These are phyloP conservation scores for Notarius lentiginosus DNA, from an alignment of 2,113 vertebrate species.

Conservation along the genomic window DNA sequence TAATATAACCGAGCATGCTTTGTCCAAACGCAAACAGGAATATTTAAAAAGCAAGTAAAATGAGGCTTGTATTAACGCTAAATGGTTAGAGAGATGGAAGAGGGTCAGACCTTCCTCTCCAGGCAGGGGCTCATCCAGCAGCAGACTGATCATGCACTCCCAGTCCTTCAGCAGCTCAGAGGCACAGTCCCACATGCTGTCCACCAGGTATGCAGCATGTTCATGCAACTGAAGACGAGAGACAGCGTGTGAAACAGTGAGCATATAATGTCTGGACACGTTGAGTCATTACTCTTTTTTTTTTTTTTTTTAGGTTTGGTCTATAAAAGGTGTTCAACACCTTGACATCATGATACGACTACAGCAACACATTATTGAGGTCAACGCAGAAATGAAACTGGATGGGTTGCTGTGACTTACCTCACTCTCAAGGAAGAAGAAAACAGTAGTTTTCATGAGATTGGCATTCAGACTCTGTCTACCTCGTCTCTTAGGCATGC, in stretches of 20 bases:
- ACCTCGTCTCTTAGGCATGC: slow-evolving; percentile 87
- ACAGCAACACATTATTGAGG: neutral
- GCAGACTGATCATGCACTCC: slow-evolving; percentile 99
- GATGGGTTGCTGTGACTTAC: slow-evolving; percentile 61
- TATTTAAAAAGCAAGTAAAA: neutral
- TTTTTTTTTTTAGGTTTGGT: neutral
- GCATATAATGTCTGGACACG: neutral
- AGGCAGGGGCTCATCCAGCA: slow-evolving; percentile 92
- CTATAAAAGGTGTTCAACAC: neutral
- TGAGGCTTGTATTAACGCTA: neutral
- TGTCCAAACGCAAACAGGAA: neutral
- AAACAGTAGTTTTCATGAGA: slow-evolving; percentile 97
- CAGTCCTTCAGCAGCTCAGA: slow-evolving; percentile 97
- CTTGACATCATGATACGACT: neutral
- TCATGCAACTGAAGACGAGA: slow-evolving; percentile 84
- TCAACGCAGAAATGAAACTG: neutral
- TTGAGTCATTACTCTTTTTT: neutral
- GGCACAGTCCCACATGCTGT: slow-evolving; percentile 99
- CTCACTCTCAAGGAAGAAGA: slow-evolving; percentile 99
- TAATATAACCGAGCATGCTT: neutral
- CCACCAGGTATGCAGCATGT: slow-evolving; percentile 97
- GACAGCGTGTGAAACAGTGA: neutral
- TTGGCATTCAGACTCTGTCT: slow-evolving; percentile 95
- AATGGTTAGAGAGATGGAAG: neutral
- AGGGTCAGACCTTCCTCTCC: slow-evolving; percentile 88